Conservation (phyloP, 2,797 vertebrate genomes). For the Pseudochirops corinnae region DNA sequence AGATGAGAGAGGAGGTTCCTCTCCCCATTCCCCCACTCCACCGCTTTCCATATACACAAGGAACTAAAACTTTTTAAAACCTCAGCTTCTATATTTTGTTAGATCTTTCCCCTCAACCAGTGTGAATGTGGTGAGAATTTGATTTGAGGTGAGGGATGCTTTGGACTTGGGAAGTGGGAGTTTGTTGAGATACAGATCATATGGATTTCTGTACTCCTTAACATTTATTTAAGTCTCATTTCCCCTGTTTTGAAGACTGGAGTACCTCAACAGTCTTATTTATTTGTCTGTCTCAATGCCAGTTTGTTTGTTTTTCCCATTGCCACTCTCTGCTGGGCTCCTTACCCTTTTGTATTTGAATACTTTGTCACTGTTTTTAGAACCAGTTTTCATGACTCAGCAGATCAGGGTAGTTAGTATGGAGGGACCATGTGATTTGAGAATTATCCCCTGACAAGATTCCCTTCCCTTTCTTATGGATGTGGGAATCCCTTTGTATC, state of each 20-base stretch:
- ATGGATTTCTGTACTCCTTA: constrained; percentile 45
- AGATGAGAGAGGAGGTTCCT: constrained; percentile 25
- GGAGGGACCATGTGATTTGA: constrained; percentile 53
- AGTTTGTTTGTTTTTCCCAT: background rate
- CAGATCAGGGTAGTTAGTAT: constrained; percentile 63
- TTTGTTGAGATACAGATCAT: constrained; percentile 43
- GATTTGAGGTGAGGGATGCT: constrained; percentile 22
- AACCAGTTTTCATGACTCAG: constrained; percentile 78
- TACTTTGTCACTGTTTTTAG: constrained; percentile 60
- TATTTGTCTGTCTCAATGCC: background rate
- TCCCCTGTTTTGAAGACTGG: constrained; percentile 52
- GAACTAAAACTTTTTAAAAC: background rate
- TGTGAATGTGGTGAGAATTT: constrained; percentile 30
- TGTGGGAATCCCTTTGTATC: constrained; percentile 48
- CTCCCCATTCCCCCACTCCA: background rate
- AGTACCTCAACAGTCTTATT: constrained; percentile 48
- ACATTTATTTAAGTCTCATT: constrained; percentile 16
- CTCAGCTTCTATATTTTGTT: background rate
- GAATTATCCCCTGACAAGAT: constrained; percentile 37
- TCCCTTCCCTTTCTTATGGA: constrained; percentile 14
- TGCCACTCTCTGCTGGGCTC: background rate
- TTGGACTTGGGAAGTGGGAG: constrained; percentile 31
- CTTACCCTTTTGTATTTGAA: constrained; percentile 6
- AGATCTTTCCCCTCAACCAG: constrained; percentile 12
- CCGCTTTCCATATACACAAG: background rate